Conservation (phyloP, 2,888 invertebrate genomes). For the Agriopis marginaria region DNA sequence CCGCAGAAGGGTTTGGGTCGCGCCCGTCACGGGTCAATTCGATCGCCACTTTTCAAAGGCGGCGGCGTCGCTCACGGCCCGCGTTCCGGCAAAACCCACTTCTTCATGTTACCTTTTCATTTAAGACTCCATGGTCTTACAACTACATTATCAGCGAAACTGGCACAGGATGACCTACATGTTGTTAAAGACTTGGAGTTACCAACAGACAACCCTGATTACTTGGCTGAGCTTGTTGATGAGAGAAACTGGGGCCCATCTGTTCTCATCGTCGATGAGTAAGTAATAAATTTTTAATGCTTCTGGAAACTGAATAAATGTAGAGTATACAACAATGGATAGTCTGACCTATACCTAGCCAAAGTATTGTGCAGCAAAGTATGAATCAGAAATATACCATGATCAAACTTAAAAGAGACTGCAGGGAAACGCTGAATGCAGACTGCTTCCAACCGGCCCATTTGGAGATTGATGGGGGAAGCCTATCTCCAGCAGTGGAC, state of each 20-base stretch:
- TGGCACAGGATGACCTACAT: constrained; percentile 98
- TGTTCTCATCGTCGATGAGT: constrained; percentile 96
- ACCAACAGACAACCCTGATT: constrained; percentile 92
- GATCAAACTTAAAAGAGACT: no score
- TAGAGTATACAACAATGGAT: no score
- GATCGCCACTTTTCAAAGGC: constrained; percentile 94
- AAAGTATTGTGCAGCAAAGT: no score
- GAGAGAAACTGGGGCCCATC: constrained; percentile 98
- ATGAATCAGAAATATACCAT: no score
- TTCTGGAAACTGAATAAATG: neutral
- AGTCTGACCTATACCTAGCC: no score
- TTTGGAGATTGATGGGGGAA: no score
- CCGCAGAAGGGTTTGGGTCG: constrained; percentile 97
- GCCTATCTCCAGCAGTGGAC: no score
- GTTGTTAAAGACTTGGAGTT: constrained; percentile 95
- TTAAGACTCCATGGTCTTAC: constrained; percentile 92
- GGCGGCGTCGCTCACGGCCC: constrained; percentile 97
- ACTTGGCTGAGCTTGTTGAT: constrained; percentile 92
- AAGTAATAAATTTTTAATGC: constrained; percentile 68
- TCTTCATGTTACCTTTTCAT: constrained; percentile 96
- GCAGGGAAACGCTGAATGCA: no score
- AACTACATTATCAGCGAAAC: constrained; percentile 94
- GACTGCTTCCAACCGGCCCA: no score
- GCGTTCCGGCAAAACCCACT: constrained; percentile 95
- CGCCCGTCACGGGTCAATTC: constrained; percentile 96